Conservation (phyloP, 1,140 invertebrate species). For the Atta texana region DNA sequence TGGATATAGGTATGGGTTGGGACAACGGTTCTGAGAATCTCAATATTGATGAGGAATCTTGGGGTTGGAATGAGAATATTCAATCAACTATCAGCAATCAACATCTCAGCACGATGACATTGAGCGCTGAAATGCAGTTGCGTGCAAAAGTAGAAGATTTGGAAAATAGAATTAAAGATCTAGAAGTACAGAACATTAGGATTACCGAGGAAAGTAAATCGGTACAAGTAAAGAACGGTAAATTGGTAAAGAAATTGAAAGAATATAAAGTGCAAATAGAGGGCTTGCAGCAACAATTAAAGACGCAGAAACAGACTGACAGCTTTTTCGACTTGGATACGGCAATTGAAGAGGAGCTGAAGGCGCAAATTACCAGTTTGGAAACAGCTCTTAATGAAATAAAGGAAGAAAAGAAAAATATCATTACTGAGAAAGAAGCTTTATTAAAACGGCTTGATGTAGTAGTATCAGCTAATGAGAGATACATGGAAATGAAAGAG, state of each 20-base stretch:
- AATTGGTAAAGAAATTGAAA: slow-evolving; percentile 92
- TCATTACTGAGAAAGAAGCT: slow-evolving; percentile 89
- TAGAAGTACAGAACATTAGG: slow-evolving; percentile 85
- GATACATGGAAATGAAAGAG: slow-evolving; percentile 92
- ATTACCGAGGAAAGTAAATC: slow-evolving; percentile 88
- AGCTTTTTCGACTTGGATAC: slow-evolving; percentile 90
- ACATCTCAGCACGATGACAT: slow-evolving; percentile 61
- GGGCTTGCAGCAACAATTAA: slow-evolving; percentile 87
- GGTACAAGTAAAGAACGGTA: slow-evolving; percentile 89
- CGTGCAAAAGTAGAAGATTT: slow-evolving; percentile 83
- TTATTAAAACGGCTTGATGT: slow-evolving; percentile 91
- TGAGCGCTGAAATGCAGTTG: slow-evolving; percentile 72
- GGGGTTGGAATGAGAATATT: slow-evolving; percentile 88
- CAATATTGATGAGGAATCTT: slow-evolving; percentile 86
- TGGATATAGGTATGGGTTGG: slow-evolving; percentile 74
- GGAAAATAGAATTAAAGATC: slow-evolving; percentile 85
- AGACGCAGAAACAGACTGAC: slow-evolving; percentile 85
- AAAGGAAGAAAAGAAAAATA: slow-evolving; percentile 87
- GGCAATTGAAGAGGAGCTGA: slow-evolving; percentile 92
- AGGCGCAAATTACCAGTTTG: slow-evolving; percentile 88
- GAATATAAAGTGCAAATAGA: slow-evolving; percentile 90
- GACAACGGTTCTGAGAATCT: slow-evolving; percentile 74
- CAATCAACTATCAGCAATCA: slow-evolving; percentile 81
- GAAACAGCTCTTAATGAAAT: slow-evolving; percentile 89
- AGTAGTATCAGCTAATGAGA: slow-evolving; percentile 91